phyloP scores from a whole-genome alignment of 2,113 vertebrate genomes.

The Trichomycterus rosablanca region DNA sequence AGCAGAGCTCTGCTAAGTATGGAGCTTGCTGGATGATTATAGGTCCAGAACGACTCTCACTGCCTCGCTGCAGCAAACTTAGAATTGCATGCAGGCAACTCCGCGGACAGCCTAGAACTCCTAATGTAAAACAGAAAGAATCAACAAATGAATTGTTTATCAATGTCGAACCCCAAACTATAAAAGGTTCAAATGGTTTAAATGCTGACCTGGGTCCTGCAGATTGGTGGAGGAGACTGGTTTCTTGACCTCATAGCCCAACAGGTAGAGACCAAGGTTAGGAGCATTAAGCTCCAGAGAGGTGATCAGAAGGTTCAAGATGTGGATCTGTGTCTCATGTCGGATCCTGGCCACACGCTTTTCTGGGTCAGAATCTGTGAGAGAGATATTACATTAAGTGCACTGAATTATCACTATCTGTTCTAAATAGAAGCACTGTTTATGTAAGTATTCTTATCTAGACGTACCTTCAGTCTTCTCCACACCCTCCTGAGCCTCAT shows the following conservation, averaged over 20 bases:
- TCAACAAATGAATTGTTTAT: background rate
- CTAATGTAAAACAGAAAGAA: constrained; percentile 54
- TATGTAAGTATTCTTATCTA: no score
- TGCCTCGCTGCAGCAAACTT: constrained; percentile 88
- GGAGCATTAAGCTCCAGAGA: constrained; percentile 88
- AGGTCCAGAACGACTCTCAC: constrained; percentile 80
- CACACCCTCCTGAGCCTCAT: constrained; percentile 84
- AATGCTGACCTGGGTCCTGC: constrained; percentile 85
- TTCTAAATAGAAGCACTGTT: no score
- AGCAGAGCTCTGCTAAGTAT: constrained; percentile 93
- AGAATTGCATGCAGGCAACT: constrained; percentile 95
- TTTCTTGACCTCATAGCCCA: constrained; percentile 95
- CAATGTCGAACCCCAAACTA: background rate
- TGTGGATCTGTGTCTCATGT: constrained; percentile 92
- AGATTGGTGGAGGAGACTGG: constrained; percentile 89
- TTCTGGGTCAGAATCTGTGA: constrained; percentile 66
- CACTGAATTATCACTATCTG: no score
- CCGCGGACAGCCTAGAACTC: constrained; percentile 90
- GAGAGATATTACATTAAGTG: no score
- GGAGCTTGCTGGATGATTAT: constrained; percentile 79
- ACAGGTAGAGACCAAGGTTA: constrained; percentile 86
- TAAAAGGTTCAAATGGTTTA: background rate
- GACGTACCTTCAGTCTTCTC: constrained; percentile 79
- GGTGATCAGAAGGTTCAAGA: constrained; percentile 92
- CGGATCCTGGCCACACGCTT: constrained; percentile 74